These are phyloP conservation scores for Melanotaenia maccullochi DNA, from an alignment of 2,797 vertebrate genomes.

Conservation along the genomic window DNA sequence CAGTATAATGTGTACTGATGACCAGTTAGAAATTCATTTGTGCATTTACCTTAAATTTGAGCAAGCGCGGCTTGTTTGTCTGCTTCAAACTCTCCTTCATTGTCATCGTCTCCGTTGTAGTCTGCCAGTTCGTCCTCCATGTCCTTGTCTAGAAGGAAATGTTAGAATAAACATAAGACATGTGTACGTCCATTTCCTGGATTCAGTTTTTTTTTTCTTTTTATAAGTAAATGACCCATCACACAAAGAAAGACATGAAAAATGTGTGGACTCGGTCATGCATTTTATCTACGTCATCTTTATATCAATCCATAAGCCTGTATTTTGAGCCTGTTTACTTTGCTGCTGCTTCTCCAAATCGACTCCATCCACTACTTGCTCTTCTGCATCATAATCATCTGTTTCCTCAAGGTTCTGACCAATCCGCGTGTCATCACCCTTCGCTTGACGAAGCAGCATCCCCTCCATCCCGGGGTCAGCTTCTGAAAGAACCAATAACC, in stretches of 20 bases:
- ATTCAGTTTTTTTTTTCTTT: background rate
- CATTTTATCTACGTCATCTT: background rate
- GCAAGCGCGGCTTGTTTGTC: slow-evolving; percentile 92
- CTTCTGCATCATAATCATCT: slow-evolving; percentile 67
- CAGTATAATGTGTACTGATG: background rate
- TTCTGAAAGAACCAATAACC: slow-evolving; percentile 23
- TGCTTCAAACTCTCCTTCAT: slow-evolving; percentile 91
- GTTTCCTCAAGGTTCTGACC: slow-evolving; percentile 51
- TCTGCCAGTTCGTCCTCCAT: slow-evolving; percentile 81
- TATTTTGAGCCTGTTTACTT: slow-evolving; percentile 47
- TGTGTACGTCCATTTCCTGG: background rate
- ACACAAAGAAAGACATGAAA: background rate
- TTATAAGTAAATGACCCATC: background rate
- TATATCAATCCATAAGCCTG: slow-evolving; percentile 49
- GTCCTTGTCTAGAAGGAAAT: slow-evolving; percentile 64
- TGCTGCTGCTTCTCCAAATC: slow-evolving; percentile 56
- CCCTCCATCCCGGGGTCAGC: slow-evolving; percentile 60
- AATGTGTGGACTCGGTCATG: too few relatives aligned
- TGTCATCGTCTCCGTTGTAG: slow-evolving; percentile 91
- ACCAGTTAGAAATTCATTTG: background rate
- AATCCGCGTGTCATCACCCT: slow-evolving; percentile 30
- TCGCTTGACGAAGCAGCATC: slow-evolving; percentile 51
- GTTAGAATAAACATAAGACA: background rate
- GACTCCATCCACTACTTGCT: slow-evolving; percentile 47
- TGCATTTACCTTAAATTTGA: slow-evolving; percentile 73